Percentiles rank a stretch among this genome's conserved stretches.
These are phyloP conservation scores for Drosophila paracracens DNA, from an alignment of 2,888 invertebrate genomes.

Conservation along the genomic window DNA sequence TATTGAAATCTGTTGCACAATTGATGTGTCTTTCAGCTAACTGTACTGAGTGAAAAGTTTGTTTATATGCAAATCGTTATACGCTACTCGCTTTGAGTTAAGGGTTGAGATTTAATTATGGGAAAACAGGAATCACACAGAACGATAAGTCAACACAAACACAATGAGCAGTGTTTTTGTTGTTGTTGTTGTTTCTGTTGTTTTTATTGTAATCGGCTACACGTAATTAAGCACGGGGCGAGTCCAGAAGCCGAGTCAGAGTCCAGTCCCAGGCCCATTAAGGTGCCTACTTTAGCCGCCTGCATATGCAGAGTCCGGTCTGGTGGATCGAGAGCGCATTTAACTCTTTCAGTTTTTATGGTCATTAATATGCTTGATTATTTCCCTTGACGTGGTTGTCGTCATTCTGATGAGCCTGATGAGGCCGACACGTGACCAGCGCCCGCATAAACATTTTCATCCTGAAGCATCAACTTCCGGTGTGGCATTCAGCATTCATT, in stretches of 20 bases:
- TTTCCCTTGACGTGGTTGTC: slow-evolving; percentile 72
- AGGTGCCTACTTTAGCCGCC: slow-evolving; percentile 54
- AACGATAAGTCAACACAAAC: slow-evolving; percentile 66
- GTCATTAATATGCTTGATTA: slow-evolving; percentile 83
- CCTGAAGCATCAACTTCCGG: slow-evolving; percentile 81
- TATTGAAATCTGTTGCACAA: not conserved
- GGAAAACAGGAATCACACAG: slow-evolving; percentile 66
- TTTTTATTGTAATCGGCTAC: slow-evolving; percentile 68
- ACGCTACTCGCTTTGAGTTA: slow-evolving; percentile 35
- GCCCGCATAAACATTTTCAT: slow-evolving; percentile 81
- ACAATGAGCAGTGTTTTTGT: slow-evolving; percentile 20
- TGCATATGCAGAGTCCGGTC: slow-evolving; percentile 42
- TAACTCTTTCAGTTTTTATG: slow-evolving; percentile 80
- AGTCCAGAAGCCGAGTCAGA: slow-evolving; percentile 10
- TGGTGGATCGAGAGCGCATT: slow-evolving; percentile 44
- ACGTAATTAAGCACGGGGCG: slow-evolving; percentile 81
- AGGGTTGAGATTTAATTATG: slow-evolving; percentile 81
- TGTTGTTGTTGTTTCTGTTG: slow-evolving; percentile 16
- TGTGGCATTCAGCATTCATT: slow-evolving; percentile 36
- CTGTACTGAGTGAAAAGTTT: slow-evolving; percentile 30
- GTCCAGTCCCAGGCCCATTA: slow-evolving; percentile 59
- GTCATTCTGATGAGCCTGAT: slow-evolving; percentile 34
- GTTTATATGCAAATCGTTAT: slow-evolving; percentile 46
- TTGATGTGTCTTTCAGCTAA: slow-evolving; percentile 5
- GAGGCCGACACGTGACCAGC: slow-evolving; percentile 73